phyloP scores from a whole-genome alignment of 2,888 invertebrate species.

The Arctia plantaginis region DNA sequence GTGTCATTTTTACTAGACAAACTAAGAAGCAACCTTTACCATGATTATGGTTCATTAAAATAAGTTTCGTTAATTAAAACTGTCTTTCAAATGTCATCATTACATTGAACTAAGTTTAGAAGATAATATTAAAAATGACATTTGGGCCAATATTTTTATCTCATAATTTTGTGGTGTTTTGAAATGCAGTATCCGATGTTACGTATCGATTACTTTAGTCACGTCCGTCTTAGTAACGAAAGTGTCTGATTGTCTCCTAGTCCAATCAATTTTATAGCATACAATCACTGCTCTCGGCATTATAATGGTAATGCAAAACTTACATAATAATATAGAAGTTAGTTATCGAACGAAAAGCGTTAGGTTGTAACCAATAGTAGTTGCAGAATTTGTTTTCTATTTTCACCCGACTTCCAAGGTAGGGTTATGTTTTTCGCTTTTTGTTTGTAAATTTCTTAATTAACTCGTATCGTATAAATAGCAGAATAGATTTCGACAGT shows the following conservation, averaged over 20 bases:
- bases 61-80: neutral
- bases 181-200: neutral
- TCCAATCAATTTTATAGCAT: neutral
- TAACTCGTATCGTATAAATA: too few relatives aligned
- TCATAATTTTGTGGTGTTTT: neutral
- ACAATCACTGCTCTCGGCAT: neutral
- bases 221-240: neutral
- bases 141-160: neutral
- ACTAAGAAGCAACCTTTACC: neutral
- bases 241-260: neutral
- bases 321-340: neutral
- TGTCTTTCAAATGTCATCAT: neutral
- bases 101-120: neutral
- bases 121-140: neutral
- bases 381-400: conserved; percentile 10
- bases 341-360: conserved; percentile 9
- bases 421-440: too few relatives aligned
- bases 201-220: neutral
- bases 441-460: too few relatives aligned
- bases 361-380: conserved; percentile 26
- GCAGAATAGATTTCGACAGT: too few relatives aligned
- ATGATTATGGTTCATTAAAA: neutral
- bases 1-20: neutral
- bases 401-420: conserved; percentile 8
- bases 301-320: conserved; percentile 7